Conservation (phyloP, 2,797 vertebrate species). For the Babyrousa celebensis region DNA sequence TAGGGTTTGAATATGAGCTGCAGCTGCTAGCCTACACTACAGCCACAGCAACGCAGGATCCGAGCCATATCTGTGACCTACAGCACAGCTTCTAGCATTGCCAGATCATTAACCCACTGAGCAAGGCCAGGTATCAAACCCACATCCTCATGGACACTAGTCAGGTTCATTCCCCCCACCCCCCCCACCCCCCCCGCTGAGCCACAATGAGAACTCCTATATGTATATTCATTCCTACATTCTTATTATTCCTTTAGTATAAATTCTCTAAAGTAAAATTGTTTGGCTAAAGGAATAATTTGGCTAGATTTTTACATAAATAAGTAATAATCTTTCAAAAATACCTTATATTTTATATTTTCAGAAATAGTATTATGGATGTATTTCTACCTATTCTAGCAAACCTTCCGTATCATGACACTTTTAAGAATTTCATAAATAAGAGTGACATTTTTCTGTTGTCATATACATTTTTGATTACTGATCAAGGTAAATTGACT, state of each 20-base stretch:
- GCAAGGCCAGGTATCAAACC: too few species aligned
- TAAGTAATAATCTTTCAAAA: background rate
- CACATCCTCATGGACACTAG: too few species aligned
- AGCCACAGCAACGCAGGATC: too few species aligned
- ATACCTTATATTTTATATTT: background rate
- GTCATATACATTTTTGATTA: background rate
- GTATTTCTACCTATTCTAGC: background rate
- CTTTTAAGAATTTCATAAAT: background rate
- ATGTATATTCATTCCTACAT: background rate
- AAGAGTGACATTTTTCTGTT: background rate
- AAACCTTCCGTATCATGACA: background rate
- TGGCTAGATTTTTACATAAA: background rate
- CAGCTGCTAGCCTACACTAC: too few species aligned
- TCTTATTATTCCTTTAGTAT: background rate
- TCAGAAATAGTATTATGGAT: background rate
- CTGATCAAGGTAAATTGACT: background rate
- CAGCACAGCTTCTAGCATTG: too few species aligned
- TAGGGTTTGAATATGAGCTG: too few species aligned
- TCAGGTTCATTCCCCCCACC: too few species aligned
- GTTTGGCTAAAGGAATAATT: slow-evolving; percentile 4
- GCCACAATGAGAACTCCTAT: background rate
- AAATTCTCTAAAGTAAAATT: background rate
- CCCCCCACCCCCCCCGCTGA: too few species aligned
- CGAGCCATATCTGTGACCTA: too few species aligned
- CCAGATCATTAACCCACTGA: too few species aligned